phyloP scores from a whole-genome alignment of 2,797 vertebrate species.

The Parambassis ranga region DNA sequence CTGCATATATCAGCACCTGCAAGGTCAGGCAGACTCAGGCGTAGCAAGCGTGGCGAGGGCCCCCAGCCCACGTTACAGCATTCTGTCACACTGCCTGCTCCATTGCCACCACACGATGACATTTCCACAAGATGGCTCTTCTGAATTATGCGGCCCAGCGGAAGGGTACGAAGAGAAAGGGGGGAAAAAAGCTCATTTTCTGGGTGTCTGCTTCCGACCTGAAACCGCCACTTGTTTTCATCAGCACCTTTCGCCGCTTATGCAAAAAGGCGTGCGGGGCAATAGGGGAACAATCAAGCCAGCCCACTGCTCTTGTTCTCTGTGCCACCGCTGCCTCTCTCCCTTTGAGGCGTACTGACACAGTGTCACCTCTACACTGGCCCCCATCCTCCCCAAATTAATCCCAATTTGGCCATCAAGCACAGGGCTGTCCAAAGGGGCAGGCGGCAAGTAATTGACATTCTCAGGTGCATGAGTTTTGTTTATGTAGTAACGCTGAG shows the following conservation, averaged over 20 bases:
- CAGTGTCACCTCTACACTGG: slow-evolving; percentile 70
- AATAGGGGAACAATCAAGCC: slow-evolving; percentile 73
- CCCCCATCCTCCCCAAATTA: slow-evolving; percentile 72
- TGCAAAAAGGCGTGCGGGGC: slow-evolving; percentile 69
- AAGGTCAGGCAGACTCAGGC: slow-evolving; percentile 73
- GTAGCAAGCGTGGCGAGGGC: slow-evolving; percentile 60
- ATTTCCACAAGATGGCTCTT: slow-evolving; percentile 79
- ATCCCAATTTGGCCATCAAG: slow-evolving; percentile 78
- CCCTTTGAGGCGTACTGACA: slow-evolving; percentile 62
- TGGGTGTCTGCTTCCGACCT: slow-evolving; percentile 78
- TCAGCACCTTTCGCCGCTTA: slow-evolving; percentile 75
- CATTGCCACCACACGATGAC: slow-evolving; percentile 72
- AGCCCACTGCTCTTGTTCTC: slow-evolving; percentile 59
- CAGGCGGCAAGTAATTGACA: slow-evolving; percentile 71
- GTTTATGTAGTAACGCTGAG: slow-evolving; percentile 72
- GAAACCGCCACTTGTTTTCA: slow-evolving; percentile 81
- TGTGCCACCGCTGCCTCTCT: slow-evolving; percentile 40
- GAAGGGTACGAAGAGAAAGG: slow-evolving; percentile 70
- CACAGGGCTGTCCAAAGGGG: slow-evolving; percentile 53
- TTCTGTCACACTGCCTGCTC: slow-evolving; percentile 77
- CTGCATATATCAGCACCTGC: slow-evolving; percentile 75
- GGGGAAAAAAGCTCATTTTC: slow-evolving; percentile 72
- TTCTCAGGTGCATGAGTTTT: slow-evolving; percentile 76
- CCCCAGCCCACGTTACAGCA: slow-evolving; percentile 56
- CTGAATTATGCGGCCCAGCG: slow-evolving; percentile 76